Evolutionary conservation across 2,797 vertebrate genomes (phyloP), one percentile per base, ranked within the genome.

Genomic region (Muscicapa comitata): DNA sequence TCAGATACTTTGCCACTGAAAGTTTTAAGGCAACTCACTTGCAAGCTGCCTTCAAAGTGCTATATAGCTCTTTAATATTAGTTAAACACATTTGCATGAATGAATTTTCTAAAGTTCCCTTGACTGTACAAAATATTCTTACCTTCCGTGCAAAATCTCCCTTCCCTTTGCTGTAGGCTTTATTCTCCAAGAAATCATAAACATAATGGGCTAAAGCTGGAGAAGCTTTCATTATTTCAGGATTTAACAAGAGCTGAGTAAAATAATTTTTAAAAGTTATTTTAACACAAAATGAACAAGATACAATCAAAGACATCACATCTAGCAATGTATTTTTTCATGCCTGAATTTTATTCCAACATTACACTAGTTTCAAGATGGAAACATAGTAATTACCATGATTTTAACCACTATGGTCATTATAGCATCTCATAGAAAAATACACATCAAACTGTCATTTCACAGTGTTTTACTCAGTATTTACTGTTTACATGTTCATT

Each of bases 91-190:
- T 11, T 5, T 48, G n/a, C 54, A 71, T 11, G 31, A 87, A 67
- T 2, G 7, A 70, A 88, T 17, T 28, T 24, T 74, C 45, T 25
- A 0, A 71, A 58, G 26, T 51, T 81, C 55, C 17, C 9, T 6
- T 70, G 14, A 84, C 13, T 31, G 31, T 7, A 13, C 3, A 84
- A 81, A 84, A 80, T 23, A 48, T 68, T 79, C 94, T 97, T 93
- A 99, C 99, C 99, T 99, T 99, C 40, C 99, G 98, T 95, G 99
- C 99, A 97, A 99, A 99, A 89, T 99, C 99, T 31, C 99, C 99
- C 88, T 99, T 99, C 62, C 99, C 99, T 97, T 99, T 99, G 98
- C 97, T 99, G 96, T 99, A 99, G 53, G 99, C 98, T 96, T 99
- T 99, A 97, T 99, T 99, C 96, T 99, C 99, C 70, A 99, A 97